phyloP scores from a whole-genome alignment of 2,888 invertebrate species.

The Polyommatus iphigenia region DNA sequence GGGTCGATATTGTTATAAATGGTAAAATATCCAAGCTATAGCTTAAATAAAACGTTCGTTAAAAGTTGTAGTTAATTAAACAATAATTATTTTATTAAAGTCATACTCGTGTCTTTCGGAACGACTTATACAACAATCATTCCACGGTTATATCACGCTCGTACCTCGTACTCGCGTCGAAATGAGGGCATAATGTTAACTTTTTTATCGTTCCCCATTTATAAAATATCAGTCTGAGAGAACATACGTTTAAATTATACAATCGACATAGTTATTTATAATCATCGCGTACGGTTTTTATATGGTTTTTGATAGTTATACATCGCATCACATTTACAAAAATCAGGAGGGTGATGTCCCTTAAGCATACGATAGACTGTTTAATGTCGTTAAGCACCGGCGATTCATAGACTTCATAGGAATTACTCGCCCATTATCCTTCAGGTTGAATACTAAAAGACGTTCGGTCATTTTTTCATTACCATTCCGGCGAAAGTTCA shows the following conservation, averaged over 20 bases:
- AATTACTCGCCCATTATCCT: constrained; percentile 17
- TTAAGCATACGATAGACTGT: not conserved
- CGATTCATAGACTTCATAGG: constrained; percentile 20
- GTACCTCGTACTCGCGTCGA: constrained; percentile 63
- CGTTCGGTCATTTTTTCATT: constrained; percentile 25
- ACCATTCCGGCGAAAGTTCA: constrained; percentile 27
- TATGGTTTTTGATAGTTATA: constrained; percentile 30
- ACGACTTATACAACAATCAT: constrained; percentile 71
- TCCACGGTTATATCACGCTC: constrained; percentile 67
- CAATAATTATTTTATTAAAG: constrained; percentile 72
- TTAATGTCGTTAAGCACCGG: constrained; percentile 8
- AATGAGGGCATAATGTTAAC: constrained; percentile 63
- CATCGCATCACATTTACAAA: constrained; percentile 29
- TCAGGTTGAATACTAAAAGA: not conserved
- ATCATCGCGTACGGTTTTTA: constrained; percentile 24
- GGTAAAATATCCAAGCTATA: constrained; percentile 78
- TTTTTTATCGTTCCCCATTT: constrained; percentile 58
- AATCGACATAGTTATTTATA: constrained; percentile 36
- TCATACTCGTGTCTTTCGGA: constrained; percentile 71
- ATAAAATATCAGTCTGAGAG: constrained; percentile 51
- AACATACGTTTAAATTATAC: constrained; percentile 47
- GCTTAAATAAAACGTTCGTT: constrained; percentile 77
- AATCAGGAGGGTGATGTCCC: constrained; percentile 10
- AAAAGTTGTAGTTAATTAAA: constrained; percentile 77
- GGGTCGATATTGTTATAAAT: constrained; percentile 80